Base-by-base conservation (phyloP, 2,797 vertebrate genomes). In the Florisuga fusca region DNA sequence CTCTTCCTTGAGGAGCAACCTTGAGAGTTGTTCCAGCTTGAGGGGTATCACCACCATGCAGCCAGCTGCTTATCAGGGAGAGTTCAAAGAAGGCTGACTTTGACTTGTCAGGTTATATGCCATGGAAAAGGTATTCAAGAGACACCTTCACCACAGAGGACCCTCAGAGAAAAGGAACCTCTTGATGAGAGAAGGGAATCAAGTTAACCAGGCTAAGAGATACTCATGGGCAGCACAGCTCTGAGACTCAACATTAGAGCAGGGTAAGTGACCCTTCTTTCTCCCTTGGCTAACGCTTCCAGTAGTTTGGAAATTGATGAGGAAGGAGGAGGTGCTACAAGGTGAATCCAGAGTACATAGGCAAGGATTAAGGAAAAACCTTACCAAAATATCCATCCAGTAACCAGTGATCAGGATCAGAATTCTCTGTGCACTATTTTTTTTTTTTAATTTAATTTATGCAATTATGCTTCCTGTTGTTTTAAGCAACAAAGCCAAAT, bases 161-260 rank as follows among this genome's bases (percentile, higher is more conserved):
- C 15, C 4, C 12, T 59, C 16, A 48, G 58, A 31, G 34, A 22
- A 86, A 90, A 78, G 6, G 10, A 89, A 80, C 15, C 27, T 6
- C 8, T 81, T 33, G 57, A 23, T 2, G 12, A 31, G 31, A 3
- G 2, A 74, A 66, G 15, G 27, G 10, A 21, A 87, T 53, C 14
- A 22, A 69, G 54, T 55, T 75, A 68, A 51, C 3, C 23, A 34
- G 16, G 21, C 23, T 68, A 38, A 77, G 14, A 3, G 19, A 43
- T 50, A 79, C 2, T 0, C 2, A 1, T 17, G 15, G 13, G 10
- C 33, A 63, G 27, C 0, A 2, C 8, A 53, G 25, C 31, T 75
- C 38, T 62, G 57, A 69, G 67, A 74, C 23, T 3, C 31, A 63
- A 12, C 6, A 5, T 55, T 66, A 61, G 0, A 0, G 12, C 16